A percentile compares a stretch with the other conserved stretches of the same genome.
Conservation (phyloP, 1,140 invertebrate species). For the Heliconius nattereri region DNA sequence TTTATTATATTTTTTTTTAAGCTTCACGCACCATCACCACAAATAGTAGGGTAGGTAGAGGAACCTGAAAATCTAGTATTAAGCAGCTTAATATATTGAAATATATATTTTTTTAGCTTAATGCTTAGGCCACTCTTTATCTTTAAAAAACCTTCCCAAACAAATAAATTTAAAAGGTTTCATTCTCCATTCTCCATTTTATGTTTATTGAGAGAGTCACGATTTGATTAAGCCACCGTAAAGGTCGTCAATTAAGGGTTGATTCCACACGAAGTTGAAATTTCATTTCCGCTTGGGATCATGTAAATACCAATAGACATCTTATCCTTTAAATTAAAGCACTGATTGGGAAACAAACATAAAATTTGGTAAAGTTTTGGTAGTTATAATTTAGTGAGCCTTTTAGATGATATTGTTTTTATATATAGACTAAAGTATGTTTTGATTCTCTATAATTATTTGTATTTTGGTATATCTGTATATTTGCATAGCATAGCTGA, state of each 20-base stretch:
- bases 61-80: too few species aligned
- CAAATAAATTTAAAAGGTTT: not conserved
- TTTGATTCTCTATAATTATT: too few species aligned
- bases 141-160: not conserved
- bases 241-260: constrained; percentile 1
- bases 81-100: too few species aligned
- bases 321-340: constrained; percentile 8
- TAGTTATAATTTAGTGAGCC: not conserved
- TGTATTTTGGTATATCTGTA: too few species aligned
- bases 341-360: constrained; percentile 7
- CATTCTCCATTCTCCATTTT: not conserved
- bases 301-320: not conserved
- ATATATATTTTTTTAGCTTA: too few species aligned
- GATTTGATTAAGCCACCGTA: constrained; percentile 1
- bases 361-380: not conserved
- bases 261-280: constrained; percentile 2
- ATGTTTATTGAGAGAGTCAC: not conserved
- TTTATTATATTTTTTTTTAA: too few species aligned
- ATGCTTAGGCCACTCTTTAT: too few species aligned
- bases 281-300: not conserved
- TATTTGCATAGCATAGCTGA: too few species aligned
- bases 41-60: too few species aligned
- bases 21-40: too few species aligned
- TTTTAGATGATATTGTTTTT: too few species aligned
- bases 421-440: too few species aligned